A percentile compares a stretch with the other conserved stretches of the same genome.
These are phyloP conservation scores for Andricus curvator DNA, from an alignment of 2,888 invertebrate species.

Conservation along the genomic window DNA sequence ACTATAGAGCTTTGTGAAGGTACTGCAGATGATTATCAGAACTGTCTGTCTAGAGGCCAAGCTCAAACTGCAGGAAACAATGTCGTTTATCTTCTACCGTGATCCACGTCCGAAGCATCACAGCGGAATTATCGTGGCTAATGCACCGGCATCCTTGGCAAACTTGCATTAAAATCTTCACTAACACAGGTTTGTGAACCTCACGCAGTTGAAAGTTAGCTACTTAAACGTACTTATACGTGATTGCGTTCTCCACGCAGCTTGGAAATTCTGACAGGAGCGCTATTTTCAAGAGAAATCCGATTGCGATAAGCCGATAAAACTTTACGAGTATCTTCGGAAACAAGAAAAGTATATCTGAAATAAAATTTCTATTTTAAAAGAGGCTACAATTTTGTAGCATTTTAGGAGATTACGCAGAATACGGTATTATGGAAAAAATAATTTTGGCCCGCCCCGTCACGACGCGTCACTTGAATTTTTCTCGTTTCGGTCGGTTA, in stretches of 20 bases:
- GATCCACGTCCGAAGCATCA: constrained; percentile 68
- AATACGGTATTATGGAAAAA: too few species aligned
- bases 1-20: constrained; percentile 53
- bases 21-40: constrained; percentile 64
- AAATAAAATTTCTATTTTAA: neutral
- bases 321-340: neutral
- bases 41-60: constrained; percentile 47
- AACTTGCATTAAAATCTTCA: constrained; percentile 44
- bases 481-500: too few species aligned
- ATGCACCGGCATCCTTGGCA: constrained; percentile 57
- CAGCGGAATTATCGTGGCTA: constrained; percentile 65
- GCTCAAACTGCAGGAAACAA: constrained; percentile 63
- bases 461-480: too few species aligned
- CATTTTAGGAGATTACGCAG: too few species aligned
- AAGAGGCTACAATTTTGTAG: neutral
- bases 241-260: neutral
- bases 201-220: neutral
- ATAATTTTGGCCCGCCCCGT: too few species aligned
- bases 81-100: constrained; percentile 67
- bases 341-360: neutral
- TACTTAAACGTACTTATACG: neutral
- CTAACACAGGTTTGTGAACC: neutral
- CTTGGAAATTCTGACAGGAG: neutral
- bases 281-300: neutral
- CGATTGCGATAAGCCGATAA: neutral